Evolutionary conservation across 2,888 invertebrate species (phyloP).

Genomic region (Euplagia quadripunctaria): DNA sequence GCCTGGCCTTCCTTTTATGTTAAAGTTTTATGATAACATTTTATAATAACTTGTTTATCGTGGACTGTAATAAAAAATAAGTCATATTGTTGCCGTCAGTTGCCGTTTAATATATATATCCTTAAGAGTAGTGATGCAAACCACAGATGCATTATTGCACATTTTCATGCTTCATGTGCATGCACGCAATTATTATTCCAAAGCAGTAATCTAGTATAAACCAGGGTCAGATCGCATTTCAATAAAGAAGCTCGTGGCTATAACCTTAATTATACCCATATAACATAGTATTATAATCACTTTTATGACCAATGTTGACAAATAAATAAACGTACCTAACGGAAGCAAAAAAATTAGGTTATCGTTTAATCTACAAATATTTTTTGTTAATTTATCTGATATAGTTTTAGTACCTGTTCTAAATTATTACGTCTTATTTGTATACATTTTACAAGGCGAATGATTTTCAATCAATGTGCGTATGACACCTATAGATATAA

Average conservation of each 20-base stretch:
- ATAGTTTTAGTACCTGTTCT: not conserved
- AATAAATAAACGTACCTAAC: slow-evolving; percentile 7
- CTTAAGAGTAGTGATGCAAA: not conserved
- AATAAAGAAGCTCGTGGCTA: not conserved
- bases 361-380: slow-evolving; percentile 7
- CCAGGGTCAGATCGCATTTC: not conserved
- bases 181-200: not conserved
- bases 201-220: not conserved
- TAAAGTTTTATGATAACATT: not conserved
- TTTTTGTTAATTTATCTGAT: slow-evolving; percentile 1
- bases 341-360: slow-evolving; percentile 10
- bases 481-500: not conserved
- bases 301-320: not conserved
- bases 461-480: not conserved
- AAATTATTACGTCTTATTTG: not conserved
- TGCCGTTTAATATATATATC: not conserved
- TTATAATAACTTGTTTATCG: not conserved
- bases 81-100: not conserved
- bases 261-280: slow-evolving; percentile 9
- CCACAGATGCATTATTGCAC: not conserved
- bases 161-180: not conserved
- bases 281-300: not conserved
- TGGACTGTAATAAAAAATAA: not conserved
- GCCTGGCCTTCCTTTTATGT: not conserved
- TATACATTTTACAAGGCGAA: slow-evolving; percentile 3